Conservation (phyloP, 2,888 invertebrate species). For the Acanthococcus lagerstroemiae region DNA sequence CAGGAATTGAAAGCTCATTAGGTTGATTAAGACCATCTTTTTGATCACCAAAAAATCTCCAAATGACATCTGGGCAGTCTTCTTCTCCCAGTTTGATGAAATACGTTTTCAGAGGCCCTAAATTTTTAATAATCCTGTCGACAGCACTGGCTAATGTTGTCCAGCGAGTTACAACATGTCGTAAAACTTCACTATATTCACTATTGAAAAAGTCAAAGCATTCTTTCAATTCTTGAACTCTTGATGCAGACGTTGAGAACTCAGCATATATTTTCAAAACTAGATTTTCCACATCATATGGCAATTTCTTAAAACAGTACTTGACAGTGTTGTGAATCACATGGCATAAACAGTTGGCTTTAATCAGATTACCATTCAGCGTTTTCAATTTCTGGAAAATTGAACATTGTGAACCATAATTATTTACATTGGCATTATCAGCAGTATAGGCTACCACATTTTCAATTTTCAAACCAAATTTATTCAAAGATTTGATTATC, state of each 20-base stretch:
- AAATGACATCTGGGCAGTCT: conserved; percentile 8
- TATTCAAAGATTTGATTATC: not conserved
- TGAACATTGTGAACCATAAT: conserved; percentile 15
- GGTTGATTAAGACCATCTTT: conserved; percentile 2
- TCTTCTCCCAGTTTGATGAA: conserved; percentile 25
- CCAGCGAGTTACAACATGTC: conserved; percentile 35
- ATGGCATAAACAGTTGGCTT: conserved; percentile 36
- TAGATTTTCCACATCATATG: conserved; percentile 37
- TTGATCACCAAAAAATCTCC: conserved; percentile 9
- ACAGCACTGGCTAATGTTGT: conserved; percentile 34
- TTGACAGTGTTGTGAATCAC: conserved; percentile 35
- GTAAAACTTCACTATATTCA: conserved; percentile 34
- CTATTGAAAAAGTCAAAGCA: conserved; percentile 35
- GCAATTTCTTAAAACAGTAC: conserved; percentile 35
- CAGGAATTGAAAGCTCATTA: conserved; percentile 3
- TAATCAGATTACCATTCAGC: conserved; percentile 13
- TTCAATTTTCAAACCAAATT: conserved; percentile 2
- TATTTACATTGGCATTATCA: conserved; percentile 22
- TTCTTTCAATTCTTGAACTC: conserved; percentile 33
- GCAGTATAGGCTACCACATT: conserved; percentile 9
- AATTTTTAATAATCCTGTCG: conserved; percentile 18
- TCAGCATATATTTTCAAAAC: conserved; percentile 36
- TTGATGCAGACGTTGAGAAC: conserved; percentile 35
- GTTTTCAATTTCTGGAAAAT: conserved; percentile 8
- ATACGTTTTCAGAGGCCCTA: conserved; percentile 33